Evolutionary conservation across 2,113 vertebrate species (phyloP).

Genomic region (Brachyhypopomus occidentalis): DNA sequence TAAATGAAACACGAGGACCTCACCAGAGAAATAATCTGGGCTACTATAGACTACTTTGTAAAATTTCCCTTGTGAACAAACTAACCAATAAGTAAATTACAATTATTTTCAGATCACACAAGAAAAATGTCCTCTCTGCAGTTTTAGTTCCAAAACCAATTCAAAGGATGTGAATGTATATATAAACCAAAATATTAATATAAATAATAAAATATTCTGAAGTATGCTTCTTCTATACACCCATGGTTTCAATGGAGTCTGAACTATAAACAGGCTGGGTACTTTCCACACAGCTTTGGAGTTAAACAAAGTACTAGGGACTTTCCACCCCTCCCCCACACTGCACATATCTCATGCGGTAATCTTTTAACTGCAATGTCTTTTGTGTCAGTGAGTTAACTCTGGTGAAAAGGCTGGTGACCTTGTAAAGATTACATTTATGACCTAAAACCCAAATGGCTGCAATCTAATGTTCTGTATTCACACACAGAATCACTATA

Average conservation of each 20-base stretch:
- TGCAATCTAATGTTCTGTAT: no score
- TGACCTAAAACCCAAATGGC: no score
- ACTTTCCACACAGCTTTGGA: slow-evolving; percentile 1
- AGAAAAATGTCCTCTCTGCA: background rate
- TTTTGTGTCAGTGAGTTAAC: background rate
- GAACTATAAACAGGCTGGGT: background rate
- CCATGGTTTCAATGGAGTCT: no score
- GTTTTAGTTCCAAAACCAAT: background rate
- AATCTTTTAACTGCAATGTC: no score
- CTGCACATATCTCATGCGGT: no score
- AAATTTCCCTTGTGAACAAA: background rate
- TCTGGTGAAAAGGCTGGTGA: background rate
- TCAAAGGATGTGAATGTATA: no score
- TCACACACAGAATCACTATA: no score
- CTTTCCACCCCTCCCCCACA: slow-evolving; percentile 39
- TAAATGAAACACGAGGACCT: background rate
- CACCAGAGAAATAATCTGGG: background rate
- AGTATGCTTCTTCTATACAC: no score
- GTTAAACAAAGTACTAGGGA: background rate
- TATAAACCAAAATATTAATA: no score
- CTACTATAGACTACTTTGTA: background rate
- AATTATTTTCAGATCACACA: background rate
- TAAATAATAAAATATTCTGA: no score
- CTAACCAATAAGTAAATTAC: background rate
- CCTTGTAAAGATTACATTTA: no score